Conservation (phyloP, 2,113 vertebrate genomes). For the Prionailurus viverrinus region DNA sequence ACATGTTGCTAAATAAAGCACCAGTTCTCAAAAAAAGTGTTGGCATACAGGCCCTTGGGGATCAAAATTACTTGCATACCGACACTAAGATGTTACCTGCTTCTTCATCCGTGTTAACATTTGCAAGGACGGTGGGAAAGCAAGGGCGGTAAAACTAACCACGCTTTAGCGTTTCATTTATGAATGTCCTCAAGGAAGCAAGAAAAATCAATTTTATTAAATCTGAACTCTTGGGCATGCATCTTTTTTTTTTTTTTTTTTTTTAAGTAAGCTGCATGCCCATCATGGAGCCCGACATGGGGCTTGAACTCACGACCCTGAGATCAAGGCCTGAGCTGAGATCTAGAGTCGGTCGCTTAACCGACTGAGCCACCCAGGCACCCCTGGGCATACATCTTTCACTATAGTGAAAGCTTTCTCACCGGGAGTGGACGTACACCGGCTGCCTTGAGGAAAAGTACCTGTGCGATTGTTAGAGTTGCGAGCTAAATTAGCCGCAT, state of each 20-base stretch:
- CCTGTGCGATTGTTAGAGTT: background rate
- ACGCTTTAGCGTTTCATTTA: background rate
- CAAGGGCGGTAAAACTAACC: background rate
- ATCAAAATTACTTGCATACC: background rate
- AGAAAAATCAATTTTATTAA: conserved; percentile 8
- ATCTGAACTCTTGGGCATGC: background rate
- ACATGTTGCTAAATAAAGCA: conserved; percentile 31
- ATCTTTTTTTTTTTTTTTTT: background rate
- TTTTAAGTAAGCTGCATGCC: no score
- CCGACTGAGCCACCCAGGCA: no score
- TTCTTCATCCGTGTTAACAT: conserved; percentile 18
- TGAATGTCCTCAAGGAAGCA: background rate
- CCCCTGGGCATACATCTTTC: background rate
- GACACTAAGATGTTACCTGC: background rate
- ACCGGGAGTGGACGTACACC: background rate
- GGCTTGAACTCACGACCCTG: no score
- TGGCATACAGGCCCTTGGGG: background rate
- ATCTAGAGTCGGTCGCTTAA: no score
- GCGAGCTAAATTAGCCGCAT: background rate
- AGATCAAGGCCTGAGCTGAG: no score
- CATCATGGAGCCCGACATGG: no score
- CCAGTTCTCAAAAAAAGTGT: conserved; percentile 6
- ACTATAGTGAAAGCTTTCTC: background rate
- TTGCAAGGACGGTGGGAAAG: background rate
- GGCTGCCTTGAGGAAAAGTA: conserved; percentile 13